phyloP scores from a whole-genome alignment of 1,140 invertebrate genomes.

The Ptiloglossa arizonensis region DNA sequence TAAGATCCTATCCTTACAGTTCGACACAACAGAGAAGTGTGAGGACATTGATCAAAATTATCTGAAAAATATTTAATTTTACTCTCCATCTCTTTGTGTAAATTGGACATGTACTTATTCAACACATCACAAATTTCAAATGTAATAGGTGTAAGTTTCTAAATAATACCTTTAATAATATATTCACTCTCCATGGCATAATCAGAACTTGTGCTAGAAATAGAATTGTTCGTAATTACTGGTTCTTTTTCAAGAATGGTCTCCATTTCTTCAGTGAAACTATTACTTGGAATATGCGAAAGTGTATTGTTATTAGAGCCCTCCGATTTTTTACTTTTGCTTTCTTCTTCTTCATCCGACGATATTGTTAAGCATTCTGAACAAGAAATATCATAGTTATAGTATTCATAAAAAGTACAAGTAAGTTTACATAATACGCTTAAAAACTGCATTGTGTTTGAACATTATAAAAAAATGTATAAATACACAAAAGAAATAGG shows the following conservation, averaged over 20 bases:
- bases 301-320: constrained; percentile 40
- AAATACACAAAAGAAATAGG: too few relatives aligned
- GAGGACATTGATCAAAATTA: constrained; percentile 55
- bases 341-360: constrained; percentile 78
- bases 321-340: constrained; percentile 46
- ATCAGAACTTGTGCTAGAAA: constrained; percentile 52
- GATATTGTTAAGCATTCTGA: constrained; percentile 80
- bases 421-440: too few relatives aligned
- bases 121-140: background rate
- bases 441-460: too few relatives aligned
- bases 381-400: constrained; percentile 22
- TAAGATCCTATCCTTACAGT: constrained; percentile 91
- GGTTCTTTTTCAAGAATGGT: constrained; percentile 81
- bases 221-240: constrained; percentile 77
- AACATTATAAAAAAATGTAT: too few relatives aligned
- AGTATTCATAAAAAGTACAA: background rate
- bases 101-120: constrained; percentile 45
- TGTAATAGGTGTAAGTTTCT: background rate
- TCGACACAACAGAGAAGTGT: constrained; percentile 84
- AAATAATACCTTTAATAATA: constrained; percentile 51
- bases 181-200: constrained; percentile 51
- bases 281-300: constrained; percentile 38
- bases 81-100: constrained; percentile 79
- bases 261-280: constrained; percentile 64
- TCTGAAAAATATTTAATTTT: constrained; percentile 56